Evolutionary conservation across 2,888 invertebrate species (phyloP), one percentile per base, ranked within the genome.

Genomic region (Acanthopleura granulata): DNA sequence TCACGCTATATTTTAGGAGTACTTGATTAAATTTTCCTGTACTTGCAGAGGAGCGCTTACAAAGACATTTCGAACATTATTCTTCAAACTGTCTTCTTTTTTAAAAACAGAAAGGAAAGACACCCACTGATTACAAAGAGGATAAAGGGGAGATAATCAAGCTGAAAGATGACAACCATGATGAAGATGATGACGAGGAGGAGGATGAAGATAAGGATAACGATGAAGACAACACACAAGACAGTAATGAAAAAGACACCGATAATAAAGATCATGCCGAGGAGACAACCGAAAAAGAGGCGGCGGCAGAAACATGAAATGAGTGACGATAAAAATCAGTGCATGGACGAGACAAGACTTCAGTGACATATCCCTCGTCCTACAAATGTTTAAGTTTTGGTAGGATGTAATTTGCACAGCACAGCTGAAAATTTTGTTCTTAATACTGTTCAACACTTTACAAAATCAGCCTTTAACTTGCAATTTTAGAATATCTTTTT

Each of bases 81-180:
- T 61, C 11, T 25, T 61, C 11, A 61, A 61, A 22, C 25, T 25
- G 1, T 40, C 9, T 40, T 3, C 40, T 30, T n/a, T 40, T 40
- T 50, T 51, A 72, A 22, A 22, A 50, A 49, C 77, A 86, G 86
- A 80, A 78, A 77, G 78, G 82, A 66, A 77, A 77, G 72, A 69
- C 72, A 16, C 84, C 85, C 29, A 74, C 77, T 72, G 83, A 80
- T 73, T 86, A 84, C 81, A 80, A 77, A 77, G 84, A 84, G 0
- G 75, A 83, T 61, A 79, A 82, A 30, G 80, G 80, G n/a, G 84
- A 84, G 3, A 85, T 86, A 30, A 62, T 77, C 25, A 62, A 78
- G n/a, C 74, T 84, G 81, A 77, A 74, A 72, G 70, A 75, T 22
- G 61, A 40, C 51, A 72, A 49, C 22, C 22, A 66, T 16, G 29